phyloP scores from a whole-genome alignment of 1,140 invertebrate genomes.

The Leptopilina clavipes region DNA sequence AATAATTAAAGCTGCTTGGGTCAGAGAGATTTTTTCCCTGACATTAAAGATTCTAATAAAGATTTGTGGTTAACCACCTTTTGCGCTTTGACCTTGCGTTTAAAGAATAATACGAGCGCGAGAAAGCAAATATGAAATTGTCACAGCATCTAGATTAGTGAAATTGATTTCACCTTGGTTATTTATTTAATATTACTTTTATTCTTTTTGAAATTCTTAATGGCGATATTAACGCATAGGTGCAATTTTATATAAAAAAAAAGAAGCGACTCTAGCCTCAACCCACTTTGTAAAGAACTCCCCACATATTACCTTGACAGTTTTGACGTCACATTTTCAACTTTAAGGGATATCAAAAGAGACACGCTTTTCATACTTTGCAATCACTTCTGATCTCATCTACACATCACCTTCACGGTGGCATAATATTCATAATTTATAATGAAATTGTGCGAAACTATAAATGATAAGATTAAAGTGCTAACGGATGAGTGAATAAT shows the following conservation, averaged over 20 bases:
- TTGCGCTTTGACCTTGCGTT: not conserved
- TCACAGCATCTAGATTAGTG: not conserved
- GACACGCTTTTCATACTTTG: constrained; percentile 28
- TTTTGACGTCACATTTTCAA: constrained; percentile 47
- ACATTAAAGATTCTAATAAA: not conserved
- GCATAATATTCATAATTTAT: constrained; percentile 33
- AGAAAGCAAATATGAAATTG: constrained; percentile 15
- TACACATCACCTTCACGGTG: not conserved
- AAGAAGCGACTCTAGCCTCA: constrained; percentile 60
- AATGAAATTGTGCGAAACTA: constrained; percentile 13
- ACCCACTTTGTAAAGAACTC: constrained; percentile 60
- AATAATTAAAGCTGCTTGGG: not conserved
- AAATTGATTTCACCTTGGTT: constrained; percentile 45
- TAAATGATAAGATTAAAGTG: not conserved
- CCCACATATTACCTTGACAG: constrained; percentile 55
- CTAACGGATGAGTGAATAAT: constrained; percentile 10
- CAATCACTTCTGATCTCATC: constrained; percentile 50
- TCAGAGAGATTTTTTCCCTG: not conserved
- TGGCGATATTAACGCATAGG: constrained; percentile 51
- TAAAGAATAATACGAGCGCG: not conserved
- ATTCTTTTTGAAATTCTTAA: constrained; percentile 37
- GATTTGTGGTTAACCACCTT: constrained; percentile 25
- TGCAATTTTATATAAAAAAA: constrained; percentile 54
- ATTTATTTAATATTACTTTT: not conserved
- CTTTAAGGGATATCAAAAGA: constrained; percentile 42